These are phyloP conservation scores for Ischnus inquisitorius DNA, from an alignment of 2,888 invertebrate genomes.

Conservation along the genomic window DNA sequence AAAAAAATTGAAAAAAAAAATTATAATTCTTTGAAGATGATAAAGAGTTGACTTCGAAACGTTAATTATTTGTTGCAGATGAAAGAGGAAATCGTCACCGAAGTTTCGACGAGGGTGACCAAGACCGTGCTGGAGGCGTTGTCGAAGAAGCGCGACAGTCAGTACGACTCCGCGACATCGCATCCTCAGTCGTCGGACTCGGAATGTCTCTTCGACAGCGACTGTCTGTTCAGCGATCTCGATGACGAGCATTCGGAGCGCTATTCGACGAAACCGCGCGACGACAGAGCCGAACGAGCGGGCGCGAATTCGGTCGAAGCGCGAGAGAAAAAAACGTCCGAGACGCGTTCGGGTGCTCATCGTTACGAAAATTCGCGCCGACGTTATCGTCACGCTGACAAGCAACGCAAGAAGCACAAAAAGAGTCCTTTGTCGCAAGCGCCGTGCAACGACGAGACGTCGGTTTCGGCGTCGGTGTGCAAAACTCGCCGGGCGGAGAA, in stretches of 20 bases:
- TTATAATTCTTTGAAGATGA: background rate
- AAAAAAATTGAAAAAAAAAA: background rate
- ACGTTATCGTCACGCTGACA: slow-evolving; percentile 38
- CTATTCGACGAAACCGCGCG: slow-evolving; percentile 10
- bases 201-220: slow-evolving; percentile 20
- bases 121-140: slow-evolving; percentile 68
- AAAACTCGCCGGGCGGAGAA: slow-evolving; percentile 41
- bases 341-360: slow-evolving; percentile 46
- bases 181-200: slow-evolving; percentile 17
- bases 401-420: slow-evolving; percentile 42
- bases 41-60: background rate
- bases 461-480: background rate
- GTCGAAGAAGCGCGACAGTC: slow-evolving; percentile 40
- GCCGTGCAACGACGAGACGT: slow-evolving; percentile 63
- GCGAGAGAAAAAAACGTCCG: slow-evolving; percentile 26
- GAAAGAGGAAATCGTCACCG: slow-evolving; percentile 75
- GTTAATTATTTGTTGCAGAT: slow-evolving; percentile 68
- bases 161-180: slow-evolving; percentile 24
- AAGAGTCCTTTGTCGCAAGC: slow-evolving; percentile 77
- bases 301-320: background rate
- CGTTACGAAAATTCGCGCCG: slow-evolving; percentile 49
- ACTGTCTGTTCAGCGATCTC: background rate
- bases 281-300: slow-evolving; percentile 4
- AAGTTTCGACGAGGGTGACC: slow-evolving; percentile 72
- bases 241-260: slow-evolving; percentile 16